Evolutionary conservation across 2,888 invertebrate genomes (phyloP).

Genomic region (Drosophila demipolita): DNA sequence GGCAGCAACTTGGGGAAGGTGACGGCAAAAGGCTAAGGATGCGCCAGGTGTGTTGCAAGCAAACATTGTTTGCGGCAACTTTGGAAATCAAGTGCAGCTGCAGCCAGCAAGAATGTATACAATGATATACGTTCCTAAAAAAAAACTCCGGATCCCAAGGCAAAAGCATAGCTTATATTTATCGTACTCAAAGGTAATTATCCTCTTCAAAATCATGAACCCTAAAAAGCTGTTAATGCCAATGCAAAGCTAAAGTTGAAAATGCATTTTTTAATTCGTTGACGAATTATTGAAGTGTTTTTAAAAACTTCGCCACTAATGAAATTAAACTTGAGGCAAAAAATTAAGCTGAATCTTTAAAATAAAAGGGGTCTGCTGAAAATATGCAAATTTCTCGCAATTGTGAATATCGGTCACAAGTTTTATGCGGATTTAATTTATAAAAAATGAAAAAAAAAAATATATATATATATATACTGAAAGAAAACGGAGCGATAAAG

Average conservation of each 20-base stretch:
- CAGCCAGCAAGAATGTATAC: slow-evolving; percentile 16
- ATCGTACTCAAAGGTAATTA: background rate
- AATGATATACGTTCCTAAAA: slow-evolving; percentile 2
- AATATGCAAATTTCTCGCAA: slow-evolving; percentile 1
- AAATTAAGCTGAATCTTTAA: background rate
- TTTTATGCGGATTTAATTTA: slow-evolving; percentile 25
- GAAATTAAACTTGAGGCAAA: background rate
- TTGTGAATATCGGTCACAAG: background rate
- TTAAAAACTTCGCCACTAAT: background rate
- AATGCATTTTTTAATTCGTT: background rate
- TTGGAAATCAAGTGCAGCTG: slow-evolving; percentile 28
- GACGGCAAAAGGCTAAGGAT: slow-evolving; percentile 23
- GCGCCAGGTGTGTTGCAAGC: slow-evolving; percentile 31
- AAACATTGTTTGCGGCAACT: slow-evolving; percentile 51
- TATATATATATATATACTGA: background rate
- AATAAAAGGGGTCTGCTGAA: background rate
- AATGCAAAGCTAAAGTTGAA: background rate
- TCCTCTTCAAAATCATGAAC: background rate
- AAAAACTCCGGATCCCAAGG: background rate
- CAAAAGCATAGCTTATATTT: background rate
- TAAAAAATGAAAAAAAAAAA: background rate
- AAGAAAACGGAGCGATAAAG: slow-evolving; percentile 34
- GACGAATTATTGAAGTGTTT: background rate
- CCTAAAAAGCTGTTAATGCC: background rate
- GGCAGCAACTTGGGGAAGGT: slow-evolving; percentile 8